A percentile compares a stretch with the other conserved stretches of the same genome.
Conservation (phyloP, 64 coral and sea anemone genomes). For the Montipora foliosa region DNA sequence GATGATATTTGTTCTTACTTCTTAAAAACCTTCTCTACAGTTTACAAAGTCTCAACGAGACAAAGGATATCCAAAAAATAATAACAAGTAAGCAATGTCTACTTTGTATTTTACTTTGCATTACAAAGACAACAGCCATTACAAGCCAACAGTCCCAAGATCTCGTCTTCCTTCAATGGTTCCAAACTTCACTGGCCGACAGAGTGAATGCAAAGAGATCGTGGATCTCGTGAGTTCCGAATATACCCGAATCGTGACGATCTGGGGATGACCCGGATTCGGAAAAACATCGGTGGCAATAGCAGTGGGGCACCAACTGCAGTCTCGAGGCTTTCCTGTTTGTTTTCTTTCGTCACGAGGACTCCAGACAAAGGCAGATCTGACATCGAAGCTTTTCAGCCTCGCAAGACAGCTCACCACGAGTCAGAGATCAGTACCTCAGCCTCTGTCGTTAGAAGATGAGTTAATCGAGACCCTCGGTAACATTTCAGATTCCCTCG, state of each 20-base stretch:
- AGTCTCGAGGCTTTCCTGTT: neutral
- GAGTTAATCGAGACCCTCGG: too few species aligned
- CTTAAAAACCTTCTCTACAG: too few species aligned
- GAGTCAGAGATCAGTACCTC: too few species aligned
- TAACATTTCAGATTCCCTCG: too few species aligned
- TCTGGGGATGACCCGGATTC: conserved; percentile 58
- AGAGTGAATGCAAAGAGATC: conserved; percentile 34
- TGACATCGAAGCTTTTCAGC: too few species aligned
- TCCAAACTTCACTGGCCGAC: conserved; percentile 44
- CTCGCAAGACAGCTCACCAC: too few species aligned
- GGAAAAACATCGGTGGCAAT: conserved; percentile 61
- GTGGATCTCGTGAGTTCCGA: neutral
- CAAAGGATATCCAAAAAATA: too few species aligned
- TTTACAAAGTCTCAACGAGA: too few species aligned
- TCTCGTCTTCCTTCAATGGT: conserved; percentile 11
- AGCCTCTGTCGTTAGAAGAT: too few species aligned
- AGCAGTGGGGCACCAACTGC: conserved; percentile 9
- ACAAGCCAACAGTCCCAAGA: neutral
- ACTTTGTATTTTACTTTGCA: neutral
- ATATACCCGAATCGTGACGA: conserved; percentile 9
- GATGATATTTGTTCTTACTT: too few species aligned
- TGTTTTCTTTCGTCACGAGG: conserved; percentile 56
- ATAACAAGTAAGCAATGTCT: too few species aligned
- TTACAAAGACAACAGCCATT: neutral
- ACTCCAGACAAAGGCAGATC: neutral